Base-by-base conservation (phyloP, 2,113 vertebrate genomes). In the Parotia lawesii region DNA sequence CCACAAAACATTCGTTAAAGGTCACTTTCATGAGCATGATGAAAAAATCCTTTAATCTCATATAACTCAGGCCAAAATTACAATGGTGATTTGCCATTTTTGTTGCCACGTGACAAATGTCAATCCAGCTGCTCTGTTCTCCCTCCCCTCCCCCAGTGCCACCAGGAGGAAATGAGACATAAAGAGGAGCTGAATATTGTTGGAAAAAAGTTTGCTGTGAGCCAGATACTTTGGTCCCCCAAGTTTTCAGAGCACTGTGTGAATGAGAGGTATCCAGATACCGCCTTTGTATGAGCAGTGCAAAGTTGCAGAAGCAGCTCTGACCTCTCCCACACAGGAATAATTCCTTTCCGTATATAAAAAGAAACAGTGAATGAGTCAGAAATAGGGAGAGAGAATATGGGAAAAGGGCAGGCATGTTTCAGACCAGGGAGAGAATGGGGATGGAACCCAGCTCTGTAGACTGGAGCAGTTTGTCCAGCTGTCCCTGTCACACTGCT, bases 291-390 rank as follows among this genome's bases (percentile, higher is more conserved):
- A 24, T 0, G 1, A 69, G 42, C 21, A 73, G 35, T 0, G 2
- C 47, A 31, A 70, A 73, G 33, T 25, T 47, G 35, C n/a, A 73
- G 62, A 78, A 75, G 40, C 45, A 28, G 74, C 62, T 76, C 64
- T 91, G 81, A 85, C 87, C 69, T 89, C 62, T 82, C 42, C 38
- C 77, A 81, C 85, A 73, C 93, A 76, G 47, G 57, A 93, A 58
- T 79, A 3, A 47, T 51, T 92, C 72, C 64, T 66, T 90, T 79
- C 85, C n/a, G 47, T 31, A 25, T 91, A 96, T 62, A 91, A 91
- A 93, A 95, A 75, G 78, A 90, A 91, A 76, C 75, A 62, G 38
- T 0, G 10, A 90, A 70, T 91, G 94, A 96, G 82, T 95, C 87
- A 89, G 67, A 89, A 93, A 70, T 1, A 20, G 23, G 29, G 38